Percentiles rank a stretch among this genome's conserved stretches.
phyloP scores from a whole-genome alignment of 2,888 invertebrate genomes.

The Dendrolimus houi region DNA sequence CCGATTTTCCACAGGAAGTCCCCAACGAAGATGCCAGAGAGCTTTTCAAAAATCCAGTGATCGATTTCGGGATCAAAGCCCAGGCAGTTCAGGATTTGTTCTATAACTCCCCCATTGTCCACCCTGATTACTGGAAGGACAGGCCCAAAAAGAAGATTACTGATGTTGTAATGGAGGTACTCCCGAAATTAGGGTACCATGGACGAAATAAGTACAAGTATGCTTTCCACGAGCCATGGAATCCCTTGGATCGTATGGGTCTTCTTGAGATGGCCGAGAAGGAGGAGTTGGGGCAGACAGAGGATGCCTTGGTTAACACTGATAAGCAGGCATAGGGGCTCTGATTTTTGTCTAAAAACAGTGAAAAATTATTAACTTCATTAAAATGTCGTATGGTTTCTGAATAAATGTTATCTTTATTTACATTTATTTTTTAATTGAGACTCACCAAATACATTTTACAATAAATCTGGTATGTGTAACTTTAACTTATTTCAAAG shows the following conservation, averaged over 20 bases:
- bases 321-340: conserved; percentile 31
- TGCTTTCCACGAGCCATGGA: conserved; percentile 67
- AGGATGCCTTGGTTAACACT: conserved; percentile 13
- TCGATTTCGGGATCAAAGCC: conserved; percentile 11
- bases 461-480: no score
- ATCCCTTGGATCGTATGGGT: conserved; percentile 48
- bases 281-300: conserved; percentile 25
- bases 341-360: conserved; percentile 28
- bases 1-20: conserved; percentile 57
- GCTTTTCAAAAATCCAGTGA: conserved; percentile 25
- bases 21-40: conserved; percentile 30
- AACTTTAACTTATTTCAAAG: no score
- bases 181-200: conserved; percentile 55
- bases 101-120: conserved; percentile 43
- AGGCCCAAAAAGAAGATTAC: conserved; percentile 26
- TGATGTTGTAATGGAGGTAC: conserved; percentile 20
- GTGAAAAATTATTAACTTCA: conserved; percentile 9
- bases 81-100: conserved; percentile 36
- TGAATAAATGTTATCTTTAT: conserved; percentile 6
- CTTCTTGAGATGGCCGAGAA: conserved; percentile 52
- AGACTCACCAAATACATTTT: no score
- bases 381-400: conserved; percentile 27
- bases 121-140: conserved; percentile 54
- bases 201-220: conserved; percentile 54
- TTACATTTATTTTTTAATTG: no score